These are phyloP conservation scores for Rachycentron canadum DNA, from an alignment of 2,797 vertebrate genomes.

Conservation along the genomic window DNA sequence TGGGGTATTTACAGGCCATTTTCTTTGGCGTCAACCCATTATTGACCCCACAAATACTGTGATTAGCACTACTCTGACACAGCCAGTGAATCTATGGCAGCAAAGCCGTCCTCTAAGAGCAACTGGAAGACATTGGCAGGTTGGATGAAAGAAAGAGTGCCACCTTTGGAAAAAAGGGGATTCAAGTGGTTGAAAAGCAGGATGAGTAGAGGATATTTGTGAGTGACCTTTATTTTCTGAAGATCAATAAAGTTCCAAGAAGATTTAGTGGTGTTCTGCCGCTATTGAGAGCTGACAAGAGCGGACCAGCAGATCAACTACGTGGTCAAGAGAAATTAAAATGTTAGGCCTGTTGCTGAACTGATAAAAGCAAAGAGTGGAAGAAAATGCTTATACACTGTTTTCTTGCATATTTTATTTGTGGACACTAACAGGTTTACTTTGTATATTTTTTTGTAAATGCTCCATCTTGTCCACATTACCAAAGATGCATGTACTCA, in stretches of 20 bases:
- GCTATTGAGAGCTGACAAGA: conserved; percentile 39
- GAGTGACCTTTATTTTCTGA: conserved; percentile 69
- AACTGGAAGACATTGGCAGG: conserved; percentile 20
- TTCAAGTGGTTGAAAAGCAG: conserved; percentile 52
- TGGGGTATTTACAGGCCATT: conserved; percentile 65
- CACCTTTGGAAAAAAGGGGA: conserved; percentile 37
- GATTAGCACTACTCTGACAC: conserved; percentile 70
- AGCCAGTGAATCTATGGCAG: conserved; percentile 48
- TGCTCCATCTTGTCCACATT: background rate
- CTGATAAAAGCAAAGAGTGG: background rate
- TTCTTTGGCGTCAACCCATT: conserved; percentile 57
- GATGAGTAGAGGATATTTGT: conserved; percentile 51
- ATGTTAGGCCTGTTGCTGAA: conserved; percentile 1
- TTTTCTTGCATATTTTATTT: background rate
- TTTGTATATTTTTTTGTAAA: background rate
- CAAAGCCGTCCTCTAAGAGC: conserved; percentile 29
- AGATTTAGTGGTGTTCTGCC: conserved; percentile 67
- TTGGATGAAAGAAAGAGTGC: conserved; percentile 41
- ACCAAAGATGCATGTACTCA: background rate
- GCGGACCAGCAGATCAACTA: conserved; percentile 21
- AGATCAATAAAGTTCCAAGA: conserved; percentile 68
- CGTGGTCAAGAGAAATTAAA: background rate
- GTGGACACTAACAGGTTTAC: background rate
- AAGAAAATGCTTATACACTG: background rate
- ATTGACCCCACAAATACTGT: conserved; percentile 65